phyloP scores from a whole-genome alignment of 2,797 vertebrate genomes.

The Falco peregrinus region DNA sequence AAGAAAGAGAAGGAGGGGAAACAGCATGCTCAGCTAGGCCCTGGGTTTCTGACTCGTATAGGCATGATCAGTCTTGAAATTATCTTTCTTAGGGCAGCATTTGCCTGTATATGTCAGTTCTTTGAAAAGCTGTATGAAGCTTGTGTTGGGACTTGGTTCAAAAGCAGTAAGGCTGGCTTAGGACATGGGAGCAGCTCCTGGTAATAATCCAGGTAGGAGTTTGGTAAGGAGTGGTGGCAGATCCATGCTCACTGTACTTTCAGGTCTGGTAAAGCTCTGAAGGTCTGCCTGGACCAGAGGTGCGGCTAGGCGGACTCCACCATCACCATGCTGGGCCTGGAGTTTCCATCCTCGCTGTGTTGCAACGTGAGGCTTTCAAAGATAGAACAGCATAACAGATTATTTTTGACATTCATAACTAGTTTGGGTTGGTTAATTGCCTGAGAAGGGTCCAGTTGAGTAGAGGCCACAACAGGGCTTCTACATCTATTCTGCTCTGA shows the following conservation, averaged over 20 bases:
- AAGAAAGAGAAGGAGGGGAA: background rate
- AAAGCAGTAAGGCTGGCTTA: background rate
- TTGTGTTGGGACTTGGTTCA: background rate
- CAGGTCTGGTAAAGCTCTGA: background rate
- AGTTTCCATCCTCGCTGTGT: background rate
- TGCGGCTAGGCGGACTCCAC: background rate
- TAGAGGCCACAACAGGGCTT: background rate
- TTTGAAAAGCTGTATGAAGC: background rate
- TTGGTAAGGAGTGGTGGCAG: too few relatives aligned
- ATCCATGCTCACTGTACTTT: accelerated
- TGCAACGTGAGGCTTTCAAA: background rate
- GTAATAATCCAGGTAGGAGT: background rate
- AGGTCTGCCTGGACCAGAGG: background rate
- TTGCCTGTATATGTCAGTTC: background rate
- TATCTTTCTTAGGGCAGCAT: background rate
- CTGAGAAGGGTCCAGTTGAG: background rate
- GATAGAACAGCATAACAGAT: accelerated
- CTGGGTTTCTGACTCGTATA: background rate
- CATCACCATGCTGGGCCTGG: too few relatives aligned
- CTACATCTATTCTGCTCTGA: background rate
- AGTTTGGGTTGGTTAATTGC: background rate
- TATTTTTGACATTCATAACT: background rate
- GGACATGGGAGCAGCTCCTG: background rate
- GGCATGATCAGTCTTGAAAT: background rate
- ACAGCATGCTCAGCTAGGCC: background rate